Conservation (phyloP, 2,113 vertebrate species). For the Egretta garzetta region DNA sequence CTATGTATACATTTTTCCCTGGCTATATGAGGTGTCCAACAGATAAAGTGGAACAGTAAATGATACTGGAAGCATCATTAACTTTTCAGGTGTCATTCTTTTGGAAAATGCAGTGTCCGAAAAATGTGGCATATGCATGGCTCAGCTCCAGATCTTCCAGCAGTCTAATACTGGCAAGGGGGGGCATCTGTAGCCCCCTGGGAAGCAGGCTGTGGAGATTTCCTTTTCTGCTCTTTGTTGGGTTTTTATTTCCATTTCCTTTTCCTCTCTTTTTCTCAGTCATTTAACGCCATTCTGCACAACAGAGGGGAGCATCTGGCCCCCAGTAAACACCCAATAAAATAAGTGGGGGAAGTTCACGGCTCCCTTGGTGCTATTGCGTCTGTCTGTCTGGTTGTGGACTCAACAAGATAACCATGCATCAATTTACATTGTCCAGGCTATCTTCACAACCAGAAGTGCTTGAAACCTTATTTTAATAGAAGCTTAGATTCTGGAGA, state of each 20-base stretch:
- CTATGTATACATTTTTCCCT: not conserved
- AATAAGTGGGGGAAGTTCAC: conserved; percentile 58
- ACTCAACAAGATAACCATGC: conserved; percentile 56
- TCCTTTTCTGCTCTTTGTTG: conserved; percentile 34
- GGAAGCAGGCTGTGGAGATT: conserved; percentile 7
- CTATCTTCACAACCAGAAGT: conserved; percentile 59
- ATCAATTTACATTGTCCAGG: conserved; percentile 63
- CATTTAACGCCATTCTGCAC: conserved; percentile 10
- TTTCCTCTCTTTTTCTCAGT: conserved; percentile 33
- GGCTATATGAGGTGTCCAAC: not conserved
- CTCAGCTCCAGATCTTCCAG: conserved; percentile 10
- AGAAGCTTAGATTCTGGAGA: conserved; percentile 57
- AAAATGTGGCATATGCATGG: not conserved
- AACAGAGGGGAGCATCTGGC: conserved; percentile 57
- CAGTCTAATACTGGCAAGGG: not conserved
- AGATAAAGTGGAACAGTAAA: not conserved
- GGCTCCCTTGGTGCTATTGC: conserved; percentile 47
- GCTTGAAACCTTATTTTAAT: conserved; percentile 62
- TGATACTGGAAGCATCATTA: not conserved
- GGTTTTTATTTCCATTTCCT: conserved; percentile 53
- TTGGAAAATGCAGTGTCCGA: not conserved
- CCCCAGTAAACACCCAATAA: conserved; percentile 61
- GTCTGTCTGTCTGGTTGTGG: conserved; percentile 49
- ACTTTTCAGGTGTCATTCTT: not conserved
- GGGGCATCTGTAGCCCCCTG: not conserved